Base-by-base conservation (phyloP, 1,140 invertebrate species). In the Ditylenchus dipsaci region DNA sequence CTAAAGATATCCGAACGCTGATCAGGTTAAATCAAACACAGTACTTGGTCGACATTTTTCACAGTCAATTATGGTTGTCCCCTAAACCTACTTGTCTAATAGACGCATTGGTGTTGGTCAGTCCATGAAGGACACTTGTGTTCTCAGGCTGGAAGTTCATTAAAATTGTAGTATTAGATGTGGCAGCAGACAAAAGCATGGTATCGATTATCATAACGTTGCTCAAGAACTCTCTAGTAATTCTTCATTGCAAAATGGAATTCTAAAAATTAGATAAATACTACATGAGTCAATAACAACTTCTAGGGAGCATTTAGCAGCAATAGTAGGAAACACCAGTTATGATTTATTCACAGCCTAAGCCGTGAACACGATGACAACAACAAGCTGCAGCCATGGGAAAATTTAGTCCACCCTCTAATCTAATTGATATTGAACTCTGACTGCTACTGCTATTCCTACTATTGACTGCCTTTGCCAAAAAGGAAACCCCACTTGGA, bases 401-500 rank as follows among this genome's bases (percentile, higher is more conserved):
- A 53, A 1, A 26, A 53, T 53, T 53, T 53, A 53, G 43, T 15
- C n/a, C 62, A 17, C 29, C 56, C 15, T 17, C 38, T 64, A 57
- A 15, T 33, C 5, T 13, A 15, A 27, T 64, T 21, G 19, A 19
- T 29, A 30, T 23, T 15, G 45, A 9, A 29, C n/a, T 42, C 0
- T 19, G 17, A 30, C 21, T 62, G 29, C n/a, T n/a, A 9, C 30
- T 21, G 27, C n/a, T 23, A 17, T 63, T 57, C 3, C 21, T 9
- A 63, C 17, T n/a, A 38, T 13, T 45, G 3, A n/a, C n/a, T n/a
- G n/a, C n/a, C n/a, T n/a, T n/a, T n/a, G 23, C 1, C 0, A 43
- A 68, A 68, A 45, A 45, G 47, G 21, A 49, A n/a, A 64, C 11
- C 65, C 38, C n/a, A 69, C 67, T 53, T 73, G 26, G 29, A 43